Conservation (phyloP, 2,113 vertebrate species). For the Cervus canadensis region DNA sequence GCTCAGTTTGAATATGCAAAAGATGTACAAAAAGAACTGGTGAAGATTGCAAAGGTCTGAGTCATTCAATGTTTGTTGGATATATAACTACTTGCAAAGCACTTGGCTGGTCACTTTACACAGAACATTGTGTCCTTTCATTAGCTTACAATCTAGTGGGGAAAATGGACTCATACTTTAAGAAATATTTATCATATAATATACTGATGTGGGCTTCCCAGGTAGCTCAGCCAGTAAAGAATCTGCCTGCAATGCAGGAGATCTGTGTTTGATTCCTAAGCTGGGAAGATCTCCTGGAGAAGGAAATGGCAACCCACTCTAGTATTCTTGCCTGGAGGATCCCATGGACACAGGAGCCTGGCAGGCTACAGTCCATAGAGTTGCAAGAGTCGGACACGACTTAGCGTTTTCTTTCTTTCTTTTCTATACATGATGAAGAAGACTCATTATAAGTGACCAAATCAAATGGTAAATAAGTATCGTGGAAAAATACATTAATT, state of each 20-base stretch:
- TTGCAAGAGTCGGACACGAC: accelerated
- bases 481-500: not conserved
- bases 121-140: not conserved
- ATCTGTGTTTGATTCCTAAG: not conserved
- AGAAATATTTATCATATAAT: not conserved
- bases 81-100: not conserved
- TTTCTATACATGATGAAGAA: not conserved
- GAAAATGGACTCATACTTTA: not conserved
- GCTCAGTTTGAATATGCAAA: not conserved
- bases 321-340: not conserved
- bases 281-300: not conserved
- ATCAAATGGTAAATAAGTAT: not conserved
- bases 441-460: not conserved
- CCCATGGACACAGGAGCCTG: not conserved
- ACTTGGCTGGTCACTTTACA: not conserved
- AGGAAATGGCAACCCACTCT: not conserved
- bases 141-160: not conserved
- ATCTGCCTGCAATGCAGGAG: not conserved
- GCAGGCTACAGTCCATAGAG: not conserved
- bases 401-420: not conserved
- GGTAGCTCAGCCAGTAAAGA: not conserved
- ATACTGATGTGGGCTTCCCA: not conserved
- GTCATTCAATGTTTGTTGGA: not conserved
- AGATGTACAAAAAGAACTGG: not conserved
- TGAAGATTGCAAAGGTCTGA: not conserved